Evolutionary conservation across 1,140 invertebrate species (phyloP), one percentile per base, ranked within the genome.

Genomic region (Eubasilissa regina): DNA sequence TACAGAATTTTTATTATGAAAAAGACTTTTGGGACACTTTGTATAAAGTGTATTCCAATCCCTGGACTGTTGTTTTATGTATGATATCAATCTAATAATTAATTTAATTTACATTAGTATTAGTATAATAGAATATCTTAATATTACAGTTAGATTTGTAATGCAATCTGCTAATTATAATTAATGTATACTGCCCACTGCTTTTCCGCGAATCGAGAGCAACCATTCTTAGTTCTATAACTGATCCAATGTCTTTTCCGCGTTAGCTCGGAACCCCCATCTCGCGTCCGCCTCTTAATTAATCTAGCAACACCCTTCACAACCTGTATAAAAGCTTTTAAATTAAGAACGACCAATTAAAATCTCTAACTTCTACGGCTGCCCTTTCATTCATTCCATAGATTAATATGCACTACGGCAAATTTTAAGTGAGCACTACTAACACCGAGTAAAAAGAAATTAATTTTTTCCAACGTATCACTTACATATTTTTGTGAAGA

Each of bases 311-410:
- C 68, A 73, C 68, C 68, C 68, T 64, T 15, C 68, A 25, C 15
- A 10, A 53, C 66, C 47, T 68, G 64, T 47, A 70, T 55, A 21
- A 35, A 55, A 48, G 48, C 47, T 53, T 70, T 73, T 73, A 25
- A 25, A 73, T 73, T 73, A 35, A 73, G 19, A 53, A 73, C 68
- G 21, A 55, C 68, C 68, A 55, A 73, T 55, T 73, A 55, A 55
- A 35, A 51, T 64, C 60, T 64, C 43, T 35, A 12, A n/a, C 21
- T 64, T 64, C n/a, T 64, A 64, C 8, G 35, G 35, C 17, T 62
- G 17, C n/a, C 60, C 60, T 64, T 44, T 64, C 60, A 58, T 58
- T 15, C 55, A 58, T 19, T 58, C 17, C 55, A 8, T 58, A 58
- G 55, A 21, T 21, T 19, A 58, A 21, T 58, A 13, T 15, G 12